Evolutionary conservation across 2,888 invertebrate species (phyloP).

Genomic region (Lampropteryx suffumata): DNA sequence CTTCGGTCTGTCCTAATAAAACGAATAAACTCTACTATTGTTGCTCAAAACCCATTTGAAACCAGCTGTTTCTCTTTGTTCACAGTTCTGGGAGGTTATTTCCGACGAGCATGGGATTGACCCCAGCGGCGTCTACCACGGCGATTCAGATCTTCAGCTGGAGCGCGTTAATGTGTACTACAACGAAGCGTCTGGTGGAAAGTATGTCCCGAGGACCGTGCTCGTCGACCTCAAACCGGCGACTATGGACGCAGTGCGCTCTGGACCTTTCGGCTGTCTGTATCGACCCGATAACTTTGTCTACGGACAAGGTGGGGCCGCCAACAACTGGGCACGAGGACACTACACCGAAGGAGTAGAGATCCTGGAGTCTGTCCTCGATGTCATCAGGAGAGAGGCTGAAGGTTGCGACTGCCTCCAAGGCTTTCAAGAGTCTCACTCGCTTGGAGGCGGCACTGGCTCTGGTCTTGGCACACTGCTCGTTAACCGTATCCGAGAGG

Average conservation of each 20-base stretch:
- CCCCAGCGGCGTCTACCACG: constrained; percentile 86
- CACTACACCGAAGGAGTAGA: constrained; percentile 97
- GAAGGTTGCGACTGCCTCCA: constrained; percentile 96
- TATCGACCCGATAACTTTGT: constrained; percentile 96
- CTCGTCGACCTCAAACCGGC: constrained; percentile 70
- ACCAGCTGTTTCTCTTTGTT: constrained; percentile 29
- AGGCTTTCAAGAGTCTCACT: constrained; percentile 93
- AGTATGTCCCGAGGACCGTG: constrained; percentile 73
- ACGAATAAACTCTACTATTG: no score
- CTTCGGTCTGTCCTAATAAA: no score
- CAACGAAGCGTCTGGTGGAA: constrained; percentile 85
- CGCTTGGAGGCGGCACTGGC: constrained; percentile 81
- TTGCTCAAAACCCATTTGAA: no score
- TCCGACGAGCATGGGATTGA: constrained; percentile 91
- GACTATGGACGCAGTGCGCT: constrained; percentile 93
- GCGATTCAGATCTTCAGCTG: constrained; percentile 88
- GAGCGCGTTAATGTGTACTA: constrained; percentile 91
- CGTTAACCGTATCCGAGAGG: constrained; percentile 93
- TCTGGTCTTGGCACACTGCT: constrained; percentile 85
- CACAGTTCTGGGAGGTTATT: constrained; percentile 90
- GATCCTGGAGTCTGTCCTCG: constrained; percentile 90
- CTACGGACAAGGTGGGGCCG: constrained; percentile 83
- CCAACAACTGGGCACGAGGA: constrained; percentile 83
- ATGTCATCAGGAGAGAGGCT: constrained; percentile 91
- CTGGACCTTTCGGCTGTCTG: constrained; percentile 92